Evolutionary conservation across 2,888 invertebrate species (phyloP).

Genomic region (Tenthredo scrophulariae): DNA sequence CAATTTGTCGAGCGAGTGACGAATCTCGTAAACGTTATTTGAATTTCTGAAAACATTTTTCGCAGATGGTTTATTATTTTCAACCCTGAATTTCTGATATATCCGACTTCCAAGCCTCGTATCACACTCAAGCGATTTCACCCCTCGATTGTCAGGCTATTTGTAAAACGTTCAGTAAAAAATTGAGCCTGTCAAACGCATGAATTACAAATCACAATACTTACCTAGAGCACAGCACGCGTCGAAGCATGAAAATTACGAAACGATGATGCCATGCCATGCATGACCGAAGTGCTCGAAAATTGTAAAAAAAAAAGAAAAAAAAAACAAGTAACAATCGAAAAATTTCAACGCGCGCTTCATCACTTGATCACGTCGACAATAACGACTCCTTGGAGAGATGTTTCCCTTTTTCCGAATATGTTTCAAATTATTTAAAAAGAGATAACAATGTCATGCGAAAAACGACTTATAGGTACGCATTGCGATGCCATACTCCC

Average conservation of each 20-base stretch:
- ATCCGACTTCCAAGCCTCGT: slow-evolving; percentile 14
- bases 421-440: not conserved
- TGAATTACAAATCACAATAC: slow-evolving; percentile 16
- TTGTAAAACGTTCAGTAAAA: slow-evolving; percentile 1
- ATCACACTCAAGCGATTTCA: slow-evolving; percentile 9
- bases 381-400: not conserved
- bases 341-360: not conserved
- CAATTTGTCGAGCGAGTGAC: not conserved
- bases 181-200: slow-evolving; percentile 24
- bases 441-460: not conserved
- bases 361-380: not conserved
- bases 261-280: not conserved
- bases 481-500: slow-evolving; percentile 12
- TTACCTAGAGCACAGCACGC: not conserved
- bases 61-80: not conserved
- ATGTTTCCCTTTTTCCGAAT: not conserved
- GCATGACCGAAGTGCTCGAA: not conserved
- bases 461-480: not conserved
- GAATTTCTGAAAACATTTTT: not conserved
- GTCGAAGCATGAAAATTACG: not conserved
- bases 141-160: slow-evolving; percentile 31
- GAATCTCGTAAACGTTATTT: not conserved
- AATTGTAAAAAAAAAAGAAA: not conserved
- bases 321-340: not conserved
- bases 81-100: not conserved